Evolutionary conservation across 2,113 vertebrate species (phyloP).

Genomic region (Oriolus oriolus): DNA sequence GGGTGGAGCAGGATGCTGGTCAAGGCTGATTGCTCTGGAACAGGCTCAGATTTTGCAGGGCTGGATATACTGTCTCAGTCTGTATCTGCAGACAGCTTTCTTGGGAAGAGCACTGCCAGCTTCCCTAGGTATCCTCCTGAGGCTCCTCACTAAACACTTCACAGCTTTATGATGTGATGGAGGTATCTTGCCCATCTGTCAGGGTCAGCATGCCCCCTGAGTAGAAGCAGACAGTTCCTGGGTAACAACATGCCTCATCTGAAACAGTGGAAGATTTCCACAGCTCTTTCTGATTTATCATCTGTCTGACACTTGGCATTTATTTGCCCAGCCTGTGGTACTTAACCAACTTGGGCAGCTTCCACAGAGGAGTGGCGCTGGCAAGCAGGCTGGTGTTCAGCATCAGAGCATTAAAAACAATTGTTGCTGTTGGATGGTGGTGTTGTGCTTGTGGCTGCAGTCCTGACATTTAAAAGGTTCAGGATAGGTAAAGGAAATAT

Average conservation of each 20-base stretch:
- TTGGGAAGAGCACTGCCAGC: not conserved
- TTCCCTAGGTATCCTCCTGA: not conserved
- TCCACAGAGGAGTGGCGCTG: not conserved
- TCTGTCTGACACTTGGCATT: slow-evolving; percentile 13
- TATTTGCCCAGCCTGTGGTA: slow-evolving; percentile 1
- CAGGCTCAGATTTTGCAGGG: not conserved
- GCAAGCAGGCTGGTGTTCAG: not conserved
- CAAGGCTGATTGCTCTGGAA: not conserved
- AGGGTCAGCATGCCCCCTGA: not conserved
- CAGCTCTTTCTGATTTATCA: slow-evolving; percentile 3
- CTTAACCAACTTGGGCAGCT: slow-evolving; percentile 28
- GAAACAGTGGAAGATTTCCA: not conserved
- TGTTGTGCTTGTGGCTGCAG: not conserved
- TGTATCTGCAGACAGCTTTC: not conserved
- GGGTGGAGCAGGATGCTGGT: not conserved
- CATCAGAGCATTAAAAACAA: not conserved
- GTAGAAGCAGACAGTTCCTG: not conserved
- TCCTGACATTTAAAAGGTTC: not conserved
- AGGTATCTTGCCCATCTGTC: not conserved
- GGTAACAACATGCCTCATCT: not conserved
- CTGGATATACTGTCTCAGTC: not conserved
- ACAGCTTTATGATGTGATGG: not conserved
- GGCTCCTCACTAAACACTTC: not conserved
- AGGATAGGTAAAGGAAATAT: not conserved
- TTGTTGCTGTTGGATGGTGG: not conserved